A percentile compares a stretch with the other conserved stretches of the same genome.
phyloP scores from a whole-genome alignment of 2,797 vertebrate species.

The Gymnoscopelus braueri region DNA sequence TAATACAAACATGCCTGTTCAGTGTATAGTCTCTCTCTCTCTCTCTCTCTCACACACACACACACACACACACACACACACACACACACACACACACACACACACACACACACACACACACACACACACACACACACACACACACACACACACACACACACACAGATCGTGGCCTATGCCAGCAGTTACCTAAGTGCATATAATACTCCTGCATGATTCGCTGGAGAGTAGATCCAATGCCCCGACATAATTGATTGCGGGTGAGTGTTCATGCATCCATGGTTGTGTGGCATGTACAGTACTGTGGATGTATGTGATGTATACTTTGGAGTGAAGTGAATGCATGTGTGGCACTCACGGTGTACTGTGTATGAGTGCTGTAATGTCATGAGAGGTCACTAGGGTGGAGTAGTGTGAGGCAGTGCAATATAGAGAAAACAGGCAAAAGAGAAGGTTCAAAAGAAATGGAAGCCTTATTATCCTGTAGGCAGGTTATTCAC shows the following conservation, averaged over 20 bases:
- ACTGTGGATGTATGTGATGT: neutral
- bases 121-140: slow-evolving; percentile 3
- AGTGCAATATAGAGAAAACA: neutral
- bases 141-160: slow-evolving; percentile 3
- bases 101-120: slow-evolving; percentile 7
- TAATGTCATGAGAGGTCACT: neutral
- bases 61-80: slow-evolving; percentile 5
- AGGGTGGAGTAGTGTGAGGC: neutral
- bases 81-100: slow-evolving; percentile 1
- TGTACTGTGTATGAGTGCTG: slow-evolving; percentile 1
- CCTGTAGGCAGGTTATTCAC: too few species aligned
- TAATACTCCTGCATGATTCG: slow-evolving; percentile 18
- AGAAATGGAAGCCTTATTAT: too few species aligned
- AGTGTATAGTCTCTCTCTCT: slow-evolving; percentile 2
- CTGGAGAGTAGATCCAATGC: slow-evolving; percentile 21
- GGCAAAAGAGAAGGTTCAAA: too few species aligned
- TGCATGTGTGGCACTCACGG: neutral
- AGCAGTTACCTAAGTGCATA: slow-evolving; percentile 18
- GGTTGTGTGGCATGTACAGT: neutral
- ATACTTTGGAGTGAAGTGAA: slow-evolving; percentile 4
- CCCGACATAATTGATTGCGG: slow-evolving; percentile 7
- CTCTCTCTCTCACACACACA: neutral
- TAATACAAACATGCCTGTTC: slow-evolving; percentile 24
- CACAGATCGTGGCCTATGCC: slow-evolving; percentile 4
- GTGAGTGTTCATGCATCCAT: neutral